phyloP scores from a whole-genome alignment of 1,140 invertebrate species.

The Euura lappo region DNA sequence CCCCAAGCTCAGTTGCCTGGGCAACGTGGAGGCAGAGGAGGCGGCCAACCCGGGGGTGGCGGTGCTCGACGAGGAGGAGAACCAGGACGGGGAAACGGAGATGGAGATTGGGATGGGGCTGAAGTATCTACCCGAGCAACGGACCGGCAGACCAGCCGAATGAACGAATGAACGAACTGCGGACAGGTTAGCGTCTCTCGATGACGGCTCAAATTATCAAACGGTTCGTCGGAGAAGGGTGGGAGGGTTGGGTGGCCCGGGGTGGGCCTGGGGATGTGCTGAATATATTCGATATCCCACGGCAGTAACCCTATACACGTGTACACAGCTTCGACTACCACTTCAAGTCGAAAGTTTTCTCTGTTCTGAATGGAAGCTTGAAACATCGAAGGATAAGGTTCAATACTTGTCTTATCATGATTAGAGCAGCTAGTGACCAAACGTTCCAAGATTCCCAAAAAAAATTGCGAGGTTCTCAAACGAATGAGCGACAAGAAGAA shows the following conservation, averaged over 20 bases:
- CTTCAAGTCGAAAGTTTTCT: no score
- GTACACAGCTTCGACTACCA: background rate
- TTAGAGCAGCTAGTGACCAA: no score
- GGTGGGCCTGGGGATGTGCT: background rate
- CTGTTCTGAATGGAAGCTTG: no score
- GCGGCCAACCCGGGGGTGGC: conserved; percentile 23
- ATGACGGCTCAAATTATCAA: conserved; percentile 42
- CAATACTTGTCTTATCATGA: no score
- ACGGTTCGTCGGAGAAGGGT: conserved; percentile 31
- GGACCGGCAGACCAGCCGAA: conserved; percentile 15
- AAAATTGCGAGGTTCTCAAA: no score
- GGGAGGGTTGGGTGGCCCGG: conserved; percentile 27
- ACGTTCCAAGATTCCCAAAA: no score
- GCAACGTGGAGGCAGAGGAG: conserved; percentile 58
- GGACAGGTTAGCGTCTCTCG: conserved; percentile 15
- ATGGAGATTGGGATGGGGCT: conserved; percentile 9
- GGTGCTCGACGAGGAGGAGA: conserved; percentile 13
- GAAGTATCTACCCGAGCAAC: conserved; percentile 10
- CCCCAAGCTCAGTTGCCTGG: conserved; percentile 58
- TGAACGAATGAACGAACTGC: conserved; percentile 22
- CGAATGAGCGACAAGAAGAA: no score
- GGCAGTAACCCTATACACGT: background rate
- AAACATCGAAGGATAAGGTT: no score
- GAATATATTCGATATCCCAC: conserved; percentile 18
- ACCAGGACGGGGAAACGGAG: background rate